Base-by-base conservation (phyloP, 2,113 vertebrate species). In the Sinocyclocheilus anshuiensis region DNA sequence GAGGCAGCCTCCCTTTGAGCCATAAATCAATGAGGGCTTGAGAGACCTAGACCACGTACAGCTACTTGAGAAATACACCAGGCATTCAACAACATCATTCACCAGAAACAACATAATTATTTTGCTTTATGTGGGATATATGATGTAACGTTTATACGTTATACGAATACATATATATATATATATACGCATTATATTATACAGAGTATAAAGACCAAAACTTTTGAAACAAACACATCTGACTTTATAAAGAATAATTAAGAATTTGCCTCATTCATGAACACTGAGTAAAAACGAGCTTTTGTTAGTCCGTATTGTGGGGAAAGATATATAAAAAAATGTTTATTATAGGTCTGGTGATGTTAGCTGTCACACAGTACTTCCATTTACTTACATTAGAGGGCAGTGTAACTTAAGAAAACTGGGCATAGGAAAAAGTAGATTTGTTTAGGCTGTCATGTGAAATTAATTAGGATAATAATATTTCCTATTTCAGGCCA, bases 331-430 rank as follows among this genome's bases (percentile, higher is more conserved):
- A 59, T 59, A 3, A 2, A 2, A 2, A 57, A 22, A 22, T 59
- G 20, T 22, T 59, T 9, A 59, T 22, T 22, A 69, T 16, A 67
- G 8, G 8, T 72, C 8, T 18, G 10, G 3, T 39, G 69, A 33
- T 53, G 15, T 80, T 6, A 61, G 22, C 12, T 63, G 1, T 80
- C 20, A 80, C 55, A 9, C 33, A 63, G 59, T 20, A 12, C 42
- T 53, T 82, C 63, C 20, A 53, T 15, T 71, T 53, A 69, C 10
- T 50, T 82, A 2, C 80, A 36, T 13, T 53, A 82, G 80, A 71
- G 63, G 80, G 80, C 80, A 82, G 63, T 69, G 10, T 82, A 36
- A 82, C 45, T 71, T 71, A 15, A 71, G 18, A 53, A 22, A 77
- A 48, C 3, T 48, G n/a, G 7, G 7, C 13, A 12, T 5, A 5